Base-by-base conservation (phyloP, 2,113 vertebrate genomes). In the Meriones unguiculatus region DNA sequence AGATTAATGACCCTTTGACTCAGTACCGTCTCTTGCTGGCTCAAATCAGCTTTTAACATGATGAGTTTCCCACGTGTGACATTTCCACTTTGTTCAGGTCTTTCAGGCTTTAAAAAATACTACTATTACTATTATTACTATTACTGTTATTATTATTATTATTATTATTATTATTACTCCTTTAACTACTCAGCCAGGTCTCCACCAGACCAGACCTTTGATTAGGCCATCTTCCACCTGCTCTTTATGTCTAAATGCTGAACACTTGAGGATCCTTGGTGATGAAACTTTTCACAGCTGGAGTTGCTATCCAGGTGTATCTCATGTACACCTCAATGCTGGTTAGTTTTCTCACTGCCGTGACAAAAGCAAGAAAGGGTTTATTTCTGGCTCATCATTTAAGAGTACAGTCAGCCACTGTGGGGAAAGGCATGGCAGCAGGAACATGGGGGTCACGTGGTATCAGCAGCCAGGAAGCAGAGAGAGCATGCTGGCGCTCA, bases 1-100 rank as follows among this genome's bases (percentile, higher is more conserved):
- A 94, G 93, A 87, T 81, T 70, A 87, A 70, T 2, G 18, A 11
- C 65, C 94, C 85, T 18, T 95, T 18, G 62, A 91, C 89, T 93
- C 57, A 67, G 82, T 28, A 20, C 3, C 3, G 46, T 78, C 11
- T 91, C 73, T 72, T n/a, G 85, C 20, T 88, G 85, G 82, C 54
- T 84, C 13, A 50, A 4, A 67, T 15, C 72, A 81, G 18, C 9
- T 94, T 80, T 14, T 14, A 9, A 35, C 75, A 78, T 2, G 52
- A 17, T 41, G 52, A 25, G 59, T 82, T 73, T 52, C 7, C 50
- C 73, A 18, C 84, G 6, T 50, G 81, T 73, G 82, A 87, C 78
- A 91, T 67, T 62, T 90, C 25, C 64, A 7, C 13, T 94, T 93
- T 46, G 46, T 46, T 94, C 32, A 67, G 20, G 76, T 87, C 22